Evolutionary conservation across 1,140 invertebrate species (phyloP), one percentile per base, ranked within the genome.

Genomic region (Drosophila serrata): DNA sequence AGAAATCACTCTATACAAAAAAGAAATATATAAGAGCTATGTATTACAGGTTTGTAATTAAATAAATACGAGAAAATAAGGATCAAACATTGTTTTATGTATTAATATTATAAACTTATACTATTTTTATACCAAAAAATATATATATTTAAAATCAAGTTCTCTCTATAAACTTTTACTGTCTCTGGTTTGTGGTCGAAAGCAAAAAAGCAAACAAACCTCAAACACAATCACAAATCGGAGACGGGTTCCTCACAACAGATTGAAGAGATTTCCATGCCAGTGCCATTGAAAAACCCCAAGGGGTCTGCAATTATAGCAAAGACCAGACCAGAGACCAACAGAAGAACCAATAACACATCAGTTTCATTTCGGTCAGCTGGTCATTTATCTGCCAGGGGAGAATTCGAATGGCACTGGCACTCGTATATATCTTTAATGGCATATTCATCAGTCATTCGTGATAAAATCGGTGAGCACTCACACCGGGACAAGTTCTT

Each of bases 401-500:
- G 39, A 40, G 63, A 43, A 24, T 13, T 60, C 53, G 49, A 64
- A 60, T 77, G 49, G 61, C 67, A 63, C 67, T 81, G 67, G 75
- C 24, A 24, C 24, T 24, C 24, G 24, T 24, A 24, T 87, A 82
- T 82, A 84, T 88, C 80, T 88, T 88, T 88, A 84, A 88, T 90
- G 84, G 84, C 84, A 88, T 88, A 88, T 90, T 88, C 84, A 90
- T 88, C 84, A 88, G 84, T 88, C 85, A 88, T 79, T 90, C 78
- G 81, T 88, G 84, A 90, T 88, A 90, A 88, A 78, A 85, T 85
- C 82, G 82, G 42, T 70, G 46, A 58, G 68, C 70, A 73, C 63
- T 62, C 49, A 75, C 46, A 70, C 40, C 53, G 55, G 56, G 35
- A 68, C 46, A 77, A 40, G 64, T 31, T 65, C 33, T 65, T 19